phyloP scores from a whole-genome alignment of 2,888 invertebrate species.

The Amphipyra tragopoginis region DNA sequence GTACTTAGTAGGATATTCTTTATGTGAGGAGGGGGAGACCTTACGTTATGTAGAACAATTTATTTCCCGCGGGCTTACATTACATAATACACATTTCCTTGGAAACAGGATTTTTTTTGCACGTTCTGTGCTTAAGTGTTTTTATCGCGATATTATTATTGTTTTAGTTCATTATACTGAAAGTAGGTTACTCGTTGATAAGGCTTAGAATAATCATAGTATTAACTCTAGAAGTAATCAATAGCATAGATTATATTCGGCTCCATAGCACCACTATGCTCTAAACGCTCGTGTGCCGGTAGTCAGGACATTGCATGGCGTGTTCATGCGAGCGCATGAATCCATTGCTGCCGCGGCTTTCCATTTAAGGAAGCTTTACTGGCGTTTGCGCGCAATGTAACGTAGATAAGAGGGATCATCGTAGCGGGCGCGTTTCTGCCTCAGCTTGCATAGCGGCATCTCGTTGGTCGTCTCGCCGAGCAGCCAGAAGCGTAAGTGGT shows the following conservation, averaged over 20 bases:
- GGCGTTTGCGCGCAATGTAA: conserved; percentile 48
- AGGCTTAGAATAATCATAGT: conserved; percentile 57
- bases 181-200: conserved; percentile 36
- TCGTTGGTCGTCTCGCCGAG: conserved; percentile 67
- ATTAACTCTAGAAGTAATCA: conserved; percentile 62
- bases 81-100: conserved; percentile 1
- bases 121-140: conserved; percentile 5
- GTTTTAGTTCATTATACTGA: conserved; percentile 6
- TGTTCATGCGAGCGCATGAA: conserved; percentile 61
- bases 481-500: conserved; percentile 89
- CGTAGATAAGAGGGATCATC: conserved; percentile 43
- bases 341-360: conserved; percentile 57
- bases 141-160: conserved; percentile 9
- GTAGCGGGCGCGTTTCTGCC: conserved; percentile 32
- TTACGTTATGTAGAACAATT: neutral
- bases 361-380: conserved; percentile 46
- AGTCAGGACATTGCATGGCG: conserved; percentile 73
- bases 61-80: neutral
- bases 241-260: conserved; percentile 74
- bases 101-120: conserved; percentile 10
- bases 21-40: conserved; percentile 46
- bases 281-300: conserved; percentile 80
- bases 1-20: neutral
- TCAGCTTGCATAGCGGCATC: conserved; percentile 31
- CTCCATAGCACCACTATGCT: conserved; percentile 89